Evolutionary conservation across 2,888 invertebrate species (phyloP), one percentile per base, ranked within the genome.

Genomic region (Cantharis rufa): DNA sequence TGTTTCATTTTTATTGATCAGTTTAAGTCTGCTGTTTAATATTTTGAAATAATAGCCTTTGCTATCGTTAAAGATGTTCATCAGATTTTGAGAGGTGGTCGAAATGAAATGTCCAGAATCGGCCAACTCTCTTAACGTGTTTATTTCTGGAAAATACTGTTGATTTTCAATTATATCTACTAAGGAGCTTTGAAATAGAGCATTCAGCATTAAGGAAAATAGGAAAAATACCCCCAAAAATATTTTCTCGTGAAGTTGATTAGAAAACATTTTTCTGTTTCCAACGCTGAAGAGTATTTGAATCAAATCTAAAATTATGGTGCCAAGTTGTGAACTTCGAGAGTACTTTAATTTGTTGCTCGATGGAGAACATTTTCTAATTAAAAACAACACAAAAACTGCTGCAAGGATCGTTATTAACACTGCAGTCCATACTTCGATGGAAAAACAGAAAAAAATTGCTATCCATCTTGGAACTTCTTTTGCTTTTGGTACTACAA

Each of bases 131-230:
- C 84, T 78, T 48, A 89, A 77, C 0, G 87, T 88, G 62, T 87
- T 87, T 10, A 87, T 85, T 80, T 89, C 88, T 0, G 85, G 85
- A 70, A 88, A 89, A 80, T 86, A 88, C 3, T 86, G 79, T 0
- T 89, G 88, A 4, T 84, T 85, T 64, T 88, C 87, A 71, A 88
- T 87, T 0, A 87, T 87, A 0, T 87, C 89, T 3, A 89, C 87
- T 70, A 89, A 82, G 28, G 87, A 87, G 5, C 89, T 88, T 79
- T 89, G 89, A 66, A 89, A 86, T 11, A 88, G 72, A 0, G 88
- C 87, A 2, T 87, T 88, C 72, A 88, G 86, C 28, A 88, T 87
- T 10, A 89, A 86, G 77, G 88, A 86, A 1, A 87, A 86, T 13
- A 80, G 15, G 11, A 80, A 76, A 16, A 79, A 61, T 21, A 72